Percentiles rank a stretch among this genome's conserved stretches.
phyloP scores from a whole-genome alignment of 2,797 vertebrate genomes.

The Petrocephalus sullivani region DNA sequence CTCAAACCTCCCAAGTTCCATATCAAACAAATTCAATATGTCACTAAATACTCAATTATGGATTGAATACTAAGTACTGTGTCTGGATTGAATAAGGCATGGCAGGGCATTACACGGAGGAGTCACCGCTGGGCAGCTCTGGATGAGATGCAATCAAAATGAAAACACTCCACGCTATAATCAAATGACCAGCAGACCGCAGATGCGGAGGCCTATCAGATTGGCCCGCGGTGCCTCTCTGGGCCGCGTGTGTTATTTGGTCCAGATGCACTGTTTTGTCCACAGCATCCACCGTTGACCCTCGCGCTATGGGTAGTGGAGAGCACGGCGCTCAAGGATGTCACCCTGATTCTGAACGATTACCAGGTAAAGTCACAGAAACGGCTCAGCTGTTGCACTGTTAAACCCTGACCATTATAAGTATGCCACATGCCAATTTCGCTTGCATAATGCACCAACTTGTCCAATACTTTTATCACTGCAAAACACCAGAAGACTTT shows the following conservation, averaged over 20 bases:
- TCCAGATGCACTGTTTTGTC: constrained; percentile 18
- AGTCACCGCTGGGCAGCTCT: constrained; percentile 8
- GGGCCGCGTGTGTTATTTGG: constrained; percentile 23
- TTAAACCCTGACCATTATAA: background rate
- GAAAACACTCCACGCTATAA: constrained; percentile 18
- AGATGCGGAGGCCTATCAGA: constrained; percentile 28
- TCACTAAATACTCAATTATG: constrained; percentile 30
- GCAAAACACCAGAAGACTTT: background rate
- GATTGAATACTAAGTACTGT: constrained; percentile 3
- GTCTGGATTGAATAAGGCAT: constrained; percentile 15
- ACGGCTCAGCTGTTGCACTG: background rate
- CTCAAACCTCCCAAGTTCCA: constrained; percentile 18
- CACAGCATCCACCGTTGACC: background rate
- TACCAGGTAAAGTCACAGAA: background rate
- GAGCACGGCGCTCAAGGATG: background rate
- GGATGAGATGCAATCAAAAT: constrained; percentile 14
- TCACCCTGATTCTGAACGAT: background rate
- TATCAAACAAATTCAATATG: constrained; percentile 34
- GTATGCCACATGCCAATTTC: background rate
- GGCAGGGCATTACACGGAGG: background rate
- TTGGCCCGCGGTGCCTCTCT: constrained; percentile 11
- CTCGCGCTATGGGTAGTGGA: background rate
- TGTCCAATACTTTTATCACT: background rate
- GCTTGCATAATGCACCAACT: background rate
- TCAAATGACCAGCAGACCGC: constrained; percentile 12